phyloP scores from a whole-genome alignment of 2,113 vertebrate species.

The Channa argus region DNA sequence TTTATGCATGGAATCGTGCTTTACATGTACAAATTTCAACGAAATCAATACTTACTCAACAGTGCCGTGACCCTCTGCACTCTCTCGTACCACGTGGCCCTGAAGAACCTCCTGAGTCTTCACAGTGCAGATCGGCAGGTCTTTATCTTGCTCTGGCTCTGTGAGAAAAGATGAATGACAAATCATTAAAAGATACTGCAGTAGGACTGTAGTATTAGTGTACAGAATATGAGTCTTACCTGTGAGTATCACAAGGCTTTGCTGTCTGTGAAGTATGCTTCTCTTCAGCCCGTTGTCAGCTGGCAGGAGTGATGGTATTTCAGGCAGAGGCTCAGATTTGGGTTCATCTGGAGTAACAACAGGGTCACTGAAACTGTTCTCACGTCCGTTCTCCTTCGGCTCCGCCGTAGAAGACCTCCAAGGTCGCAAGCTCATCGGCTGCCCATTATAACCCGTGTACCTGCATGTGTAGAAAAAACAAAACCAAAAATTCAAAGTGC shows the following conservation, averaged over 20 bases:
- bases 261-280: conserved; percentile 69
- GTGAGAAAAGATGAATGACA: conserved; percentile 36
- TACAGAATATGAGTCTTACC: conserved; percentile 57
- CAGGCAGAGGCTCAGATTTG: conserved; percentile 74
- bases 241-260: conserved; percentile 80
- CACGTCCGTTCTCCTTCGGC: conserved; percentile 61
- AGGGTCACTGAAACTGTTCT: conserved; percentile 63
- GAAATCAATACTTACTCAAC: conserved; percentile 88
- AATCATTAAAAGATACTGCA: conserved; percentile 8
- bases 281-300: conserved; percentile 62
- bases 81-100: conserved; percentile 87
- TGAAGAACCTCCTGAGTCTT: conserved; percentile 90
- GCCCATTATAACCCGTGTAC: conserved; percentile 59
- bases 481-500: too few species aligned
- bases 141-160: conserved; percentile 75
- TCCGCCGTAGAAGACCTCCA: conserved; percentile 61
- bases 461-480: conserved; percentile 40
- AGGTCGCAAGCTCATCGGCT: conserved; percentile 44
- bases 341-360: conserved; percentile 71
- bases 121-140: conserved; percentile 85
- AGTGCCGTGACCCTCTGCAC: conserved; percentile 90
- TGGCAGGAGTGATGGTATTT: conserved; percentile 51
- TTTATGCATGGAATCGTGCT: neutral
- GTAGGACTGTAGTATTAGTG: neutral
- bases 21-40: too few species aligned